These are phyloP conservation scores for Noctuana brunneofusca DNA, from an alignment of 2,888 invertebrate species.

Conservation along the genomic window DNA sequence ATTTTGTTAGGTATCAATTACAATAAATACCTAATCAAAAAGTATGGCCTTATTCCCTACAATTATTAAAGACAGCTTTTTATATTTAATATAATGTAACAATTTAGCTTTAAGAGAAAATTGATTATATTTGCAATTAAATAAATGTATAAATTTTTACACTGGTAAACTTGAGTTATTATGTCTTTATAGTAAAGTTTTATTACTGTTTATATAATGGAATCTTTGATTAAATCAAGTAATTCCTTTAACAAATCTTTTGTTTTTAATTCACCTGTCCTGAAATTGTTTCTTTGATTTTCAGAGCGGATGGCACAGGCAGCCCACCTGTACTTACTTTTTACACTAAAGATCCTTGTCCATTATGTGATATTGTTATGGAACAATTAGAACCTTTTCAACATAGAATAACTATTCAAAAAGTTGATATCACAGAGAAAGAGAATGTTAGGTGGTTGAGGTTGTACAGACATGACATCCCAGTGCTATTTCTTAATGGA, in stretches of 20 bases:
- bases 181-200: slow-evolving; percentile 7
- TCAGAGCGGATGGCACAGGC: slow-evolving; percentile 68
- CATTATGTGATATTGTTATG: slow-evolving; percentile 91
- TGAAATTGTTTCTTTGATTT: slow-evolving; percentile 46
- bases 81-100: slow-evolving; percentile 16
- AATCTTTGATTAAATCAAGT: slow-evolving; percentile 43
- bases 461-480: slow-evolving; percentile 92
- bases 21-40: neutral
- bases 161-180: slow-evolving; percentile 12
- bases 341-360: slow-evolving; percentile 92
- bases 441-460: slow-evolving; percentile 88
- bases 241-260: slow-evolving; percentile 34
- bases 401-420: slow-evolving; percentile 85
- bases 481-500: slow-evolving; percentile 93
- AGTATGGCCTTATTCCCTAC: slow-evolving; percentile 12
- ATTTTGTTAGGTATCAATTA: neutral
- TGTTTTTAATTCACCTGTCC: slow-evolving; percentile 37
- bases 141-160: slow-evolving; percentile 30
- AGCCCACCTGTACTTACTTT: slow-evolving; percentile 87
- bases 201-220: slow-evolving; percentile 22
- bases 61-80: slow-evolving; percentile 22
- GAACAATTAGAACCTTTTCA: slow-evolving; percentile 84
- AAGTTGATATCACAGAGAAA: slow-evolving; percentile 89
- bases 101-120: slow-evolving; percentile 36
- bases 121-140: slow-evolving; percentile 30